phyloP scores from a whole-genome alignment of 1,140 invertebrate species.

The Coptotermes formosanus region DNA sequence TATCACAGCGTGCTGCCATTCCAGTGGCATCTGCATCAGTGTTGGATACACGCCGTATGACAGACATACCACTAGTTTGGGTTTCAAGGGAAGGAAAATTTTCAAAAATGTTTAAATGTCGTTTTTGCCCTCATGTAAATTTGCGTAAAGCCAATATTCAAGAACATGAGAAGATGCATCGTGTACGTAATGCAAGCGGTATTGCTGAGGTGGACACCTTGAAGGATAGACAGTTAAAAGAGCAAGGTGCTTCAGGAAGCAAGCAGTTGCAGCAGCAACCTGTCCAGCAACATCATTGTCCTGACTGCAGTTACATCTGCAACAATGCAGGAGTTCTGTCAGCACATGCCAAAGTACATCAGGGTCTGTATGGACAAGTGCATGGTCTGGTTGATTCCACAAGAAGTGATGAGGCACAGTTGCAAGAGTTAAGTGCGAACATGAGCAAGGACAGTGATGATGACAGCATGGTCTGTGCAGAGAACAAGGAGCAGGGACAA shows the following conservation, averaged over 20 bases:
- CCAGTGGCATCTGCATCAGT: background rate
- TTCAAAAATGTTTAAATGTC: slow-evolving; percentile 82
- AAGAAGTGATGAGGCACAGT: slow-evolving; percentile 64
- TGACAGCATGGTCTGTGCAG: too few species aligned
- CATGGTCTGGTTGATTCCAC: slow-evolving; percentile 66
- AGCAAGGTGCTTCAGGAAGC: background rate
- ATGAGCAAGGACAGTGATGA: background rate
- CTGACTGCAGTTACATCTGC: slow-evolving; percentile 79
- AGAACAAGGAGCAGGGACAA: background rate
- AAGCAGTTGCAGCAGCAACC: background rate
- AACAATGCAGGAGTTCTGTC: slow-evolving; percentile 71
- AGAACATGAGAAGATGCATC: slow-evolving; percentile 86
- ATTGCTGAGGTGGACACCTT: background rate
- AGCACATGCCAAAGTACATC: slow-evolving; percentile 76
- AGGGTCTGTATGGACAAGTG: slow-evolving; percentile 65
- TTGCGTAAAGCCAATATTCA: slow-evolving; percentile 72
- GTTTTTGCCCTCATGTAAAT: slow-evolving; percentile 81
- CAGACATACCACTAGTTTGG: slow-evolving; percentile 67
- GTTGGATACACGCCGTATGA: slow-evolving; percentile 47
- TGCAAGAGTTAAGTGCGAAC: slow-evolving; percentile 54
- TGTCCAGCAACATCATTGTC: slow-evolving; percentile 55
- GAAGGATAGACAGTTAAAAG: background rate
- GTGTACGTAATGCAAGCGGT: slow-evolving; percentile 43
- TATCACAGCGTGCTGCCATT: background rate
- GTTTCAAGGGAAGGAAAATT: slow-evolving; percentile 68